A percentile compares a stretch with the other conserved stretches of the same genome.
These are phyloP conservation scores for Drosophila malerkotliana DNA, from an alignment of 1,140 invertebrate genomes.

Conservation along the genomic window DNA sequence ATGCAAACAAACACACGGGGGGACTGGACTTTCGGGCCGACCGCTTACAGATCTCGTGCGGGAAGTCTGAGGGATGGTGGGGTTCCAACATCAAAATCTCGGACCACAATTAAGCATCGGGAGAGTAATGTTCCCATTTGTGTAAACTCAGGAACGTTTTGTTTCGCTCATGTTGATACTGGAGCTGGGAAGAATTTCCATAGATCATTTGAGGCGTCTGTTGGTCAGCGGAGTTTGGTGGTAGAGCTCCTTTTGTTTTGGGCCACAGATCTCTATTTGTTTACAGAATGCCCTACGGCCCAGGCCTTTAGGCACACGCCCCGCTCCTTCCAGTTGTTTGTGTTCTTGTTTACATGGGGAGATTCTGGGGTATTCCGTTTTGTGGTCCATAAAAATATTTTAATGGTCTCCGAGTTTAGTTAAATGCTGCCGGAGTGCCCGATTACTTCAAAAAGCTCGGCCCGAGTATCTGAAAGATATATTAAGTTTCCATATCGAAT, in stretches of 20 bases:
- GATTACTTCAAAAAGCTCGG: slow-evolving; percentile 65
- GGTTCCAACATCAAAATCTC: slow-evolving; percentile 50
- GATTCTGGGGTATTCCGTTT: slow-evolving; percentile 39
- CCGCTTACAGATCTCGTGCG: slow-evolving; percentile 59
- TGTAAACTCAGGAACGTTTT: slow-evolving; percentile 57
- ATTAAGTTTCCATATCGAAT: slow-evolving; percentile 71
- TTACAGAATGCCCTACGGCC: slow-evolving; percentile 27
- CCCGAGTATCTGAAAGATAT: slow-evolving; percentile 56
- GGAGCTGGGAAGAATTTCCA: slow-evolving; percentile 55
- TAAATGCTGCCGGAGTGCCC: slow-evolving; percentile 43
- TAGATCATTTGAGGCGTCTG: slow-evolving; percentile 73
- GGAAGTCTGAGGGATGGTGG: slow-evolving; percentile 14
- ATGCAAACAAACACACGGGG: slow-evolving; percentile 33
- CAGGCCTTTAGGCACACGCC: background rate
- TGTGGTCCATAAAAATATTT: slow-evolving; percentile 63
- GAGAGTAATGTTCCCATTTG: slow-evolving; percentile 54
- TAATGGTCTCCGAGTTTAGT: slow-evolving; percentile 48
- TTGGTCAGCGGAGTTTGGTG: slow-evolving; percentile 54
- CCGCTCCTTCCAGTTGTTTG: slow-evolving; percentile 21
- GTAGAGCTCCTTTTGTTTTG: slow-evolving; percentile 34
- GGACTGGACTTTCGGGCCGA: slow-evolving; percentile 14
- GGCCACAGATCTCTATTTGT: slow-evolving; percentile 33
- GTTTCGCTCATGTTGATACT: slow-evolving; percentile 32
- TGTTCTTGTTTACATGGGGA: slow-evolving; percentile 42
- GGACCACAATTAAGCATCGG: slow-evolving; percentile 63